Conservation (phyloP, 2,888 invertebrate genomes). For the Elmis aenea region DNA sequence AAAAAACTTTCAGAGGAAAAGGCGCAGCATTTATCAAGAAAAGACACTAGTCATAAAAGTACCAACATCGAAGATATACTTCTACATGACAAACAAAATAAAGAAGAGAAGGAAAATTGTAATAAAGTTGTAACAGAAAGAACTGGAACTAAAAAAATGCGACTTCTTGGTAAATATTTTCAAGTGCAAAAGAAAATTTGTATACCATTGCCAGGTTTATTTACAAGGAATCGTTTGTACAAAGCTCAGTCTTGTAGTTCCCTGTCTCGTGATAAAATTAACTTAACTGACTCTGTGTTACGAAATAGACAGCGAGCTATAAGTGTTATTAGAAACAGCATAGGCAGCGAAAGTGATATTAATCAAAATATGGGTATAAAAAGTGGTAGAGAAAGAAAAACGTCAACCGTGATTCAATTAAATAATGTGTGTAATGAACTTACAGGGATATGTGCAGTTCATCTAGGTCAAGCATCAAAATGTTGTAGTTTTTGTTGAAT, state of each 20-base stretch:
- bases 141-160: conserved; percentile 51
- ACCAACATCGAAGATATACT: conserved; percentile 8
- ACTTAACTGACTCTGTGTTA: conserved; percentile 38
- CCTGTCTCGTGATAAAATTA: conserved; percentile 51
- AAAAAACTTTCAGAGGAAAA: conserved; percentile 35
- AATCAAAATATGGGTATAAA: conserved; percentile 49
- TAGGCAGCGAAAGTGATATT: conserved; percentile 49
- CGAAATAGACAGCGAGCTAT: conserved; percentile 46
- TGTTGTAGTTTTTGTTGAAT: conserved; percentile 57
- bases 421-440: conserved; percentile 47
- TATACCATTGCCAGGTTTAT: conserved; percentile 55
- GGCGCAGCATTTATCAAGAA: conserved; percentile 29
- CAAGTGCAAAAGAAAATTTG: conserved; percentile 64
- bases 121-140: conserved; percentile 37
- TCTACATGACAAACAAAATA: conserved; percentile 9
- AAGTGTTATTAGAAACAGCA: conserved; percentile 43
- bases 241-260: conserved; percentile 62
- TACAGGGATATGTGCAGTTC: conserved; percentile 52
- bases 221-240: conserved; percentile 53
- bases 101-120: conserved; percentile 34
- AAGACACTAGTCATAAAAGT: conserved; percentile 21
- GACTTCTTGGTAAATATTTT: conserved; percentile 62
- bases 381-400: conserved; percentile 22
- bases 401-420: conserved; percentile 38
- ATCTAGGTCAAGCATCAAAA: conserved; percentile 53